phyloP scores from a whole-genome alignment of 2,888 invertebrate species.

The Elegia similella region DNA sequence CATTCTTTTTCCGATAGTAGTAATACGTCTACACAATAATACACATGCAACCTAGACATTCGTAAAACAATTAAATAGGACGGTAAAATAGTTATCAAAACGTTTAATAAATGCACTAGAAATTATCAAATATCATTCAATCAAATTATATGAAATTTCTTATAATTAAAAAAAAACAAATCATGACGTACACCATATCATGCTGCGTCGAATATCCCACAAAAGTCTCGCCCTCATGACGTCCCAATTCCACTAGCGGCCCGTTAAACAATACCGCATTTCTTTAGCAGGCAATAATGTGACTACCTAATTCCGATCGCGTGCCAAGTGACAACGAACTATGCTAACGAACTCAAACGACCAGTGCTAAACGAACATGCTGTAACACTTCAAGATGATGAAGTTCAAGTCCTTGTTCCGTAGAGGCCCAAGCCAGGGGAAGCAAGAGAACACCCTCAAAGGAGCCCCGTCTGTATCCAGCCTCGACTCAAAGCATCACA shows the following conservation, averaged over 20 bases:
- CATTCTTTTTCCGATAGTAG: neutral
- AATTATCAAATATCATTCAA: too few species aligned
- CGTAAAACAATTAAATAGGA: neutral
- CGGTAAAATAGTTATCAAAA: too few species aligned
- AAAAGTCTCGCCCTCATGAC: neutral
- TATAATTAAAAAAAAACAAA: too few species aligned
- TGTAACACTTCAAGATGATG: conserved; percentile 86
- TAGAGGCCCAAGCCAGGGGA: conserved; percentile 87
- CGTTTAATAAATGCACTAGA: too few species aligned
- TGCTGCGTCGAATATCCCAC: neutral
- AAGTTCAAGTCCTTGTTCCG: conserved; percentile 96
- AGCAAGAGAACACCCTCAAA: conserved; percentile 78
- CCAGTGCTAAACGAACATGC: conserved; percentile 65
- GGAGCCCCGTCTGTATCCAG: conserved; percentile 85
- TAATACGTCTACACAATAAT: neutral
- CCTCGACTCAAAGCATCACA: conserved; percentile 83
- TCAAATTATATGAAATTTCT: too few species aligned
- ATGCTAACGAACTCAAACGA: conserved; percentile 49
- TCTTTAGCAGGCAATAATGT: conserved; percentile 22
- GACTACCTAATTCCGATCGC: conserved; percentile 43
- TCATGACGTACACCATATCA: neutral
- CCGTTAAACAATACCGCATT: conserved; percentile 12
- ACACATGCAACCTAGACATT: neutral
- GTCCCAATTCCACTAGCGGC: conserved; percentile 1
- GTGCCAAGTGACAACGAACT: conserved; percentile 38